Percentiles rank a stretch among this genome's conserved stretches.
phyloP scores from a whole-genome alignment of 1,140 invertebrate species.

The Drosophila guanche region DNA sequence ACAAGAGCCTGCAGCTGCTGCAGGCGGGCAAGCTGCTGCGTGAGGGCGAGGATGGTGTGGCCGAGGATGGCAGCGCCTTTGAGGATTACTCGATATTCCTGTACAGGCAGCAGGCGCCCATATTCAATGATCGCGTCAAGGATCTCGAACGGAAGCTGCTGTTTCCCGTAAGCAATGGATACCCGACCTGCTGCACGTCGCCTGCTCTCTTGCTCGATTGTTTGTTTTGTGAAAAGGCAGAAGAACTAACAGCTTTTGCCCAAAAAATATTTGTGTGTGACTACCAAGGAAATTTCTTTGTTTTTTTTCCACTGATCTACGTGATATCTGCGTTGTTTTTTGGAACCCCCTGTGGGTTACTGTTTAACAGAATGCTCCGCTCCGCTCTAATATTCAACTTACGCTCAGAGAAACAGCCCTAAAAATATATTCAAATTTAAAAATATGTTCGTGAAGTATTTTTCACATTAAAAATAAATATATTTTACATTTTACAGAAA shows the following conservation, averaged over 20 bases:
- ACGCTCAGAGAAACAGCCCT: too few species aligned
- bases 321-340: too few species aligned
- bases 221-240: conserved; percentile 3
- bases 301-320: too few species aligned
- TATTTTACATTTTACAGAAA: too few species aligned
- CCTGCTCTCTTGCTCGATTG: conserved; percentile 32
- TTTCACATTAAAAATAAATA: too few species aligned
- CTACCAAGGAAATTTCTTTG: too few species aligned
- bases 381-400: conserved; percentile 1
- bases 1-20: conserved; percentile 91
- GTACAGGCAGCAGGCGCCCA: conserved; percentile 89
- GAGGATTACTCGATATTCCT: conserved; percentile 90
- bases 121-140: conserved; percentile 91
- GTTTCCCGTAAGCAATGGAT: conserved; percentile 87
- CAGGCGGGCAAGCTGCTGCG: conserved; percentile 85
- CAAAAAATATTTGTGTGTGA: too few species aligned
- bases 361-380: not conserved
- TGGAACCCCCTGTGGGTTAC: too few species aligned
- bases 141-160: conserved; percentile 90
- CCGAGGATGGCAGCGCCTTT: conserved; percentile 85
- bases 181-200: conserved; percentile 12
- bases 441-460: too few species aligned
- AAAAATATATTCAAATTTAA: too few species aligned
- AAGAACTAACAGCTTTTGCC: too few species aligned
- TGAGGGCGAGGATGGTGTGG: conserved; percentile 82